Conservation (phyloP, 2,888 invertebrate genomes). For the Vanessa cardui region DNA sequence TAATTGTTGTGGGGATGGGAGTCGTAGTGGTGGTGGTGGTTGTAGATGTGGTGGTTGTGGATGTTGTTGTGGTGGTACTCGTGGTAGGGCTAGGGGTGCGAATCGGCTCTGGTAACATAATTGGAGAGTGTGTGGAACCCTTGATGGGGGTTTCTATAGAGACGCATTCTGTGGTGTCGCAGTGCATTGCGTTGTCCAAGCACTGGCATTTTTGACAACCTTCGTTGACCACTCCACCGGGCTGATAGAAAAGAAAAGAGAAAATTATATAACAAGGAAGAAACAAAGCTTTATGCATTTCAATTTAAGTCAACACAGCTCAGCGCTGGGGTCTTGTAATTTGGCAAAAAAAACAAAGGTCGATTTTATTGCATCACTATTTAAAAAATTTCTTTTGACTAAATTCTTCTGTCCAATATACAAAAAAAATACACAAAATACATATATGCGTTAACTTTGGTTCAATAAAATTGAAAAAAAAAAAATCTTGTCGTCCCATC, state of each 20-base stretch:
- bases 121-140: slow-evolving; percentile 52
- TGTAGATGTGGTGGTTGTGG: slow-evolving; percentile 23
- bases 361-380: too few relatives aligned
- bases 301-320: neutral
- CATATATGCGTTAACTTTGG: too few relatives aligned
- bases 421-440: too few relatives aligned
- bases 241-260: slow-evolving; percentile 69
- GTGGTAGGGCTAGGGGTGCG: slow-evolving; percentile 24
- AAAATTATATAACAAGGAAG: neutral
- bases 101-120: slow-evolving; percentile 41
- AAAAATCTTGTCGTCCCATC: too few relatives aligned
- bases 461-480: too few relatives aligned
- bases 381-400: too few relatives aligned
- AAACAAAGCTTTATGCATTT: neutral
- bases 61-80: slow-evolving; percentile 22
- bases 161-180: slow-evolving; percentile 82
- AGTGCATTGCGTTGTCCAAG: slow-evolving; percentile 88
- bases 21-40: slow-evolving; percentile 18
- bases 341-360: too few relatives aligned
- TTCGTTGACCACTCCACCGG: slow-evolving; percentile 85
- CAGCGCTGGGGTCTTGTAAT: too few relatives aligned
- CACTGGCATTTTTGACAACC: slow-evolving; percentile 91
- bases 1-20: slow-evolving; percentile 15
- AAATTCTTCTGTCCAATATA: too few relatives aligned
- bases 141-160: slow-evolving; percentile 42